phyloP scores from a whole-genome alignment of 2,113 vertebrate genomes.

The Gobius niger region DNA sequence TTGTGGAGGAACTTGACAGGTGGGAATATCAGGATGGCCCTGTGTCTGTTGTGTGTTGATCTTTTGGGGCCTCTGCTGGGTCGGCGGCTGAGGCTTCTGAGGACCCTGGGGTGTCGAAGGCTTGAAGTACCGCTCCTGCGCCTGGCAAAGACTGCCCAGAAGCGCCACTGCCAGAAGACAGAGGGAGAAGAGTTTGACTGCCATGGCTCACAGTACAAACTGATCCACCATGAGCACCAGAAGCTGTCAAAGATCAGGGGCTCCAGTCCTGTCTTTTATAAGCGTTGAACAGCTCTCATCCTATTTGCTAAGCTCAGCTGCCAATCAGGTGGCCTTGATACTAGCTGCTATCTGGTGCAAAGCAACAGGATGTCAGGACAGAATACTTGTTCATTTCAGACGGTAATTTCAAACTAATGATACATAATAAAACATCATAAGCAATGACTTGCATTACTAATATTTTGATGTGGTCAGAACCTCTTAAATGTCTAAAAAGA shows the following conservation, averaged over 20 bases:
- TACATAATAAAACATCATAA: background rate
- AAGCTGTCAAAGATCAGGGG: constrained; percentile 27
- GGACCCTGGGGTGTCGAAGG: background rate
- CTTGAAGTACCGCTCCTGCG: constrained; percentile 17
- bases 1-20: constrained; percentile 27
- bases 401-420: too few relatives aligned
- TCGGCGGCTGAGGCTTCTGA: background rate
- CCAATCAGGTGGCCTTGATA: constrained; percentile 33
- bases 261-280: constrained; percentile 53
- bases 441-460: too few relatives aligned
- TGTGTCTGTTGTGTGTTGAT: background rate
- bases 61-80: background rate
- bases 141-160: constrained; percentile 27
- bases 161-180: constrained; percentile 38
- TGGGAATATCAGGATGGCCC: background rate
- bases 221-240: constrained; percentile 11
- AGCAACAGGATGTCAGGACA: background rate
- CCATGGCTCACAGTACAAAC: constrained; percentile 38
- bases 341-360: constrained; percentile 14
- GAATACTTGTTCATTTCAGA: background rate
- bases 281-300: constrained; percentile 10
- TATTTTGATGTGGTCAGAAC: too few relatives aligned
- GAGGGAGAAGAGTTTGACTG: constrained; percentile 39
- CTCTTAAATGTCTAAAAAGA: too few relatives aligned
- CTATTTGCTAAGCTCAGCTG: constrained; percentile 25